These are phyloP conservation scores for Aplodontia rufa DNA, from an alignment of 2,113 vertebrate genomes.

Conservation along the genomic window DNA sequence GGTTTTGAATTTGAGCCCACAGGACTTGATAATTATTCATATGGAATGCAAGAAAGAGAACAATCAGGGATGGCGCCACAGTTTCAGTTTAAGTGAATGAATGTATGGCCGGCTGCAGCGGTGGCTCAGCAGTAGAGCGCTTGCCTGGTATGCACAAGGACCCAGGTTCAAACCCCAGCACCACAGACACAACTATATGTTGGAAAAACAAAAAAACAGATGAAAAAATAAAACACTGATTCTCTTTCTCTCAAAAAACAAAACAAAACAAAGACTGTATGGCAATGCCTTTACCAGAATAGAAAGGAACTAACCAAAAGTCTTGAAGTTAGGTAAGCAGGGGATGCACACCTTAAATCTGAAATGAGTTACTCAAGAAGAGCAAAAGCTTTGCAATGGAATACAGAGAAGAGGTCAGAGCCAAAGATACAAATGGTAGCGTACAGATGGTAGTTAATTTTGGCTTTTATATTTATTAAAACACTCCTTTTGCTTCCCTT, in stretches of 20 bases:
- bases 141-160: too few species aligned
- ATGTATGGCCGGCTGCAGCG: too few species aligned
- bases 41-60: background rate
- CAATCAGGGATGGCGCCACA: background rate
- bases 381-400: background rate
- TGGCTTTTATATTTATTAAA: background rate
- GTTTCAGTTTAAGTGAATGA: background rate
- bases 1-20: background rate
- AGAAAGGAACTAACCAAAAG: background rate
- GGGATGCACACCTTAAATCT: background rate
- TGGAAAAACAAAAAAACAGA: too few species aligned
- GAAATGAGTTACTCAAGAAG: background rate
- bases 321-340: background rate
- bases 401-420: background rate
- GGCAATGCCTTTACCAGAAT: background rate
- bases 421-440: background rate
- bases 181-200: too few species aligned
- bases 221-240: too few species aligned
- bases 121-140: too few species aligned
- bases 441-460: background rate
- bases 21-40: too few species aligned
- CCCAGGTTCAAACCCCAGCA: too few species aligned
- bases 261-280: too few species aligned
- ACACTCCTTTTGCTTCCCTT: background rate
- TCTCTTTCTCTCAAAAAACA: too few species aligned